Percentiles rank a stretch among this genome's conserved stretches.
These are phyloP conservation scores for Sicus ferrugineus DNA, from an alignment of 2,888 invertebrate species.

Conservation along the genomic window DNA sequence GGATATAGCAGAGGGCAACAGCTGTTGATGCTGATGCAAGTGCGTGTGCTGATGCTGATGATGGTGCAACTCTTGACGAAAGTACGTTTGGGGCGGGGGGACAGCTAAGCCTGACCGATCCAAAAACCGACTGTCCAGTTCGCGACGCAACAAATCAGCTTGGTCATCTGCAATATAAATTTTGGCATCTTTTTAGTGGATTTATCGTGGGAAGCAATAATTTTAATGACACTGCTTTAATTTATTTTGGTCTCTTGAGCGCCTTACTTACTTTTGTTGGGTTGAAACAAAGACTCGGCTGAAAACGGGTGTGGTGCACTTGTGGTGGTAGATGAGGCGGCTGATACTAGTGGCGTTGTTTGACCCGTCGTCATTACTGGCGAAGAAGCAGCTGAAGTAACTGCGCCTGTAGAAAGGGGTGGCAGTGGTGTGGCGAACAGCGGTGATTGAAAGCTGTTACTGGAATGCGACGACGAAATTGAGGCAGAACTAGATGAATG, in stretches of 20 bases:
- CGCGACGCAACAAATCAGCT: constrained; percentile 86
- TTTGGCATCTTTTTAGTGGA: not conserved
- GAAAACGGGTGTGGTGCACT: constrained; percentile 85
- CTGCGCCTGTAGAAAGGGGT: constrained; percentile 60
- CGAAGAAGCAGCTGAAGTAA: constrained; percentile 42
- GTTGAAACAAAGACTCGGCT: constrained; percentile 86
- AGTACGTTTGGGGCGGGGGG: constrained; percentile 67
- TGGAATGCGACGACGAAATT: constrained; percentile 58
- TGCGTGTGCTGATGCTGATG: constrained; percentile 93
- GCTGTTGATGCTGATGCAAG: constrained; percentile 87
- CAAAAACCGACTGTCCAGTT: constrained; percentile 88
- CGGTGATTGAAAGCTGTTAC: constrained; percentile 68
- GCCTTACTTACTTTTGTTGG: constrained; percentile 72
- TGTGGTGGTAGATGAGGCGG: constrained; percentile 52
- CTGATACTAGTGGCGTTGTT: constrained; percentile 40
- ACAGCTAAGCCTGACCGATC: constrained; percentile 79
- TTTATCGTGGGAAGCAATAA: not conserved
- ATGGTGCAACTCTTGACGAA: constrained; percentile 89
- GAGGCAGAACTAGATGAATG: constrained; percentile 58
- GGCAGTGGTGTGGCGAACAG: constrained; percentile 74
- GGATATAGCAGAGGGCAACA: constrained; percentile 69
- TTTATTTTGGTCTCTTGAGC: no score
- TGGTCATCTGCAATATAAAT: constrained; percentile 69
- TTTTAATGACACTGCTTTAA: no score
- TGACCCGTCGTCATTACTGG: constrained; percentile 43